Evolutionary conservation across 2,797 vertebrate genomes (phyloP).

Genomic region (Sebastes alutus): DNA sequence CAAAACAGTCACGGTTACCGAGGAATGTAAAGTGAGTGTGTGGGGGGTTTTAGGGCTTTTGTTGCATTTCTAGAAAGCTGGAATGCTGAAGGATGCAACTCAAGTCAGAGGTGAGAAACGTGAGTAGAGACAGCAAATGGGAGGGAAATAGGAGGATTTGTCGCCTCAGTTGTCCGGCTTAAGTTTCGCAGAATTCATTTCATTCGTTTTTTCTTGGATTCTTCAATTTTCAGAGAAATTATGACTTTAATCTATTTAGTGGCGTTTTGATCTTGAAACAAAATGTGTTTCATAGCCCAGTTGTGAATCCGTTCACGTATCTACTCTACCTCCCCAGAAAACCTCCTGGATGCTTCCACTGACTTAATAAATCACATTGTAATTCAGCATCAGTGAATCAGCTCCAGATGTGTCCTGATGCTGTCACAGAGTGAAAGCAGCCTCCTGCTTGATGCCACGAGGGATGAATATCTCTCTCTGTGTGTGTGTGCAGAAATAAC

Average conservation of each 20-base stretch:
- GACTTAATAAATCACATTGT: slow-evolving; percentile 18
- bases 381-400: slow-evolving; percentile 22
- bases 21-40: slow-evolving; percentile 28
- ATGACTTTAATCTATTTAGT: neutral
- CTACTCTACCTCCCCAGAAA: neutral
- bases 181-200: neutral
- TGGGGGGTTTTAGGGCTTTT: neutral
- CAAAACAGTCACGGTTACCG: neutral
- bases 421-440: neutral
- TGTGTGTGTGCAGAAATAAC: neutral
- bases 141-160: neutral
- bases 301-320: slow-evolving; percentile 5
- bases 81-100: neutral
- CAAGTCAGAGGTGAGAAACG: neutral
- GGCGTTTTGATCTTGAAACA: neutral
- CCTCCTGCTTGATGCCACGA: neutral
- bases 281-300: neutral
- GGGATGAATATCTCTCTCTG: neutral
- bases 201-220: neutral
- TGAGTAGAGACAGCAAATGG: neutral
- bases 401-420: slow-evolving; percentile 19
- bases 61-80: neutral
- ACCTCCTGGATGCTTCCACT: neutral
- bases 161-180: neutral
- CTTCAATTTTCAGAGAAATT: neutral